Conservation (phyloP, 1,140 invertebrate genomes). For the Bilobella aurantiaca region DNA sequence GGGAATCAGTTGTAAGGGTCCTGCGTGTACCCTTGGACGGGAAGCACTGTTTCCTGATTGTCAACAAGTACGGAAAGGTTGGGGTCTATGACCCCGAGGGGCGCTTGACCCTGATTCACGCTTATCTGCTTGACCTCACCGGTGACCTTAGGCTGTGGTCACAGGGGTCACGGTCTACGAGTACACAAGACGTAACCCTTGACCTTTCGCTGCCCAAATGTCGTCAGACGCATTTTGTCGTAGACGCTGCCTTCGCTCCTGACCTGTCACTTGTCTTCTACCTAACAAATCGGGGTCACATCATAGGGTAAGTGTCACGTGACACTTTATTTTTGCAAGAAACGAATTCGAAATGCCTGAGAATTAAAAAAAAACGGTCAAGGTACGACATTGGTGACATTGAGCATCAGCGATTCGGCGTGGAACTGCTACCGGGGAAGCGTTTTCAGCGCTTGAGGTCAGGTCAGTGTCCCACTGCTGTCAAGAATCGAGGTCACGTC, state of each 20-base stretch:
- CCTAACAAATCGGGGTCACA: conserved; percentile 24
- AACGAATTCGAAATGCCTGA: neutral
- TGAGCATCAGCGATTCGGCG: conserved; percentile 20
- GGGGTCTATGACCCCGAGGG: conserved; percentile 28
- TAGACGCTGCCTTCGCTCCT: conserved; percentile 25
- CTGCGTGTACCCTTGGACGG: conserved; percentile 21
- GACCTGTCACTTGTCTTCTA: conserved; percentile 24
- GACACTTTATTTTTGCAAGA: neutral
- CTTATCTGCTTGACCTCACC: conserved; percentile 29
- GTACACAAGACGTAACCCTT: neutral
- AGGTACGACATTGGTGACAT: conserved; percentile 34
- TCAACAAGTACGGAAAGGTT: conserved; percentile 32
- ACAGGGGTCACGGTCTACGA: conserved; percentile 11
- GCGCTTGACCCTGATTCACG: conserved; percentile 19
- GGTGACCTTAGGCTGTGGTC: no score
- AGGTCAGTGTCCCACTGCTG: conserved; percentile 9
- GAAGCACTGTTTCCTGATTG: conserved; percentile 22
- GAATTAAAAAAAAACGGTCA: no score
- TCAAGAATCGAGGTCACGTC: conserved; percentile 26
- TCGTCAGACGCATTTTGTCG: conserved; percentile 28
- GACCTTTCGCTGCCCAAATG: conserved; percentile 20
- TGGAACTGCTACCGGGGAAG: conserved; percentile 26
- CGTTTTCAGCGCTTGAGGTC: conserved; percentile 12
- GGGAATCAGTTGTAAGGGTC: conserved; percentile 28
- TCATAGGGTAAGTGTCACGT: conserved; percentile 23